Conservation (phyloP, 1,140 invertebrate species). For the Octopus sinensis region DNA sequence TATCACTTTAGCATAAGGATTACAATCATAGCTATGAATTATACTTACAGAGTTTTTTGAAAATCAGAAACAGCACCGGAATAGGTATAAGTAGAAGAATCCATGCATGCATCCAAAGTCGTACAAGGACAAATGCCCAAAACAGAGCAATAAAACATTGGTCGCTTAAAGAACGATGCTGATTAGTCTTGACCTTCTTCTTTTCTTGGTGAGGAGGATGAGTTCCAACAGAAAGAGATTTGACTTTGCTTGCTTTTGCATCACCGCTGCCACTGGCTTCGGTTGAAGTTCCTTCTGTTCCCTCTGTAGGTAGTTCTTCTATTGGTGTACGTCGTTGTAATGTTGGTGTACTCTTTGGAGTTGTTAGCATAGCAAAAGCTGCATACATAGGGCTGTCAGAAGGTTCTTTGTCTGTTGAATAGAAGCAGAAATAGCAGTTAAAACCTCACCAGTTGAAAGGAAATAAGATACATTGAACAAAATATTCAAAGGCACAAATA, state of each 20-base stretch:
- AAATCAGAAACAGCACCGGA: constrained; percentile 66
- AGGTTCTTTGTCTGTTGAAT: neutral
- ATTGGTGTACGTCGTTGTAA: neutral
- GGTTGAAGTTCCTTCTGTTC: neutral
- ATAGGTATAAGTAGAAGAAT: constrained; percentile 68
- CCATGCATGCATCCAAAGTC: constrained; percentile 72
- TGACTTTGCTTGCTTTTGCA: neutral
- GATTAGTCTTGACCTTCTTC: neutral
- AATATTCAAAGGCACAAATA: too few relatives aligned
- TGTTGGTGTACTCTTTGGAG: constrained; percentile 1
- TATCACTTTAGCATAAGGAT: neutral
- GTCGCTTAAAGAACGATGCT: constrained; percentile 56
- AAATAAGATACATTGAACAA: too few relatives aligned
- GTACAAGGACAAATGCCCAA: constrained; percentile 69
- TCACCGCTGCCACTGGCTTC: neutral
- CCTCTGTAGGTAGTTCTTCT: neutral
- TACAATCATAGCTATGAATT: constrained; percentile 32
- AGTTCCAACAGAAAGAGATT: neutral
- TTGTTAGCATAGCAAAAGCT: neutral
- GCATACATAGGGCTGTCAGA: neutral
- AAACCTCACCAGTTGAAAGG: too few relatives aligned
- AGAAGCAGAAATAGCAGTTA: neutral
- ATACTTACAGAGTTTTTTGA: constrained; percentile 63
- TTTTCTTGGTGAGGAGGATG: neutral
- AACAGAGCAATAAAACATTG: constrained; percentile 68